These are phyloP conservation scores for Parazoanthus swiftii DNA, from an alignment of 92 coral and sea anemone genomes.

Conservation along the genomic window DNA sequence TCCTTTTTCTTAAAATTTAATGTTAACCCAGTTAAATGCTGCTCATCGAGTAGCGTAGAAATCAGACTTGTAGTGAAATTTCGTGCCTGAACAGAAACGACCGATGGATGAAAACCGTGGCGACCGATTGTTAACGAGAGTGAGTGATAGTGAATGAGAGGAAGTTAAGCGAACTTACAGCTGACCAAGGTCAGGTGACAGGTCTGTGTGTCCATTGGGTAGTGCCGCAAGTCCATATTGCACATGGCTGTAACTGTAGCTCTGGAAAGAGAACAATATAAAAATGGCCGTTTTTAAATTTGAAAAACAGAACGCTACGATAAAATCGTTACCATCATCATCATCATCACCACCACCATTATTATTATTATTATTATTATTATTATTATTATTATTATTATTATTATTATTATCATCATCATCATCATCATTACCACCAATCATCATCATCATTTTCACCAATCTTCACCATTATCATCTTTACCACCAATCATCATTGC, in stretches of 20 bases:
- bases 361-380: too few species aligned
- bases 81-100: background rate
- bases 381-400: too few species aligned
- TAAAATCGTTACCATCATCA: too few species aligned
- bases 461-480: too few species aligned
- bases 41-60: background rate
- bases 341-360: too few species aligned
- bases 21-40: too few species aligned
- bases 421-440: too few species aligned
- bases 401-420: too few species aligned
- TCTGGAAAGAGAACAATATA: background rate
- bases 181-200: conserved; percentile 51
- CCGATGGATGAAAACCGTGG: background rate
- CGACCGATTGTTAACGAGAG: background rate
- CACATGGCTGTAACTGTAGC: conserved; percentile 64
- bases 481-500: too few species aligned
- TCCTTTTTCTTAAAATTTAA: too few species aligned
- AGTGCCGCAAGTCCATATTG: conserved; percentile 53
- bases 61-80: background rate
- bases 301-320: background rate
- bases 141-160: background rate
- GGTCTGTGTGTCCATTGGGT: conserved; percentile 58
- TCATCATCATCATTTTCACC: too few species aligned
- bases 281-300: background rate
- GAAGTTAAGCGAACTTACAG: conserved; percentile 39